Base-by-base conservation (phyloP, 2,888 invertebrate genomes). In the Hymenopus coronatus region DNA sequence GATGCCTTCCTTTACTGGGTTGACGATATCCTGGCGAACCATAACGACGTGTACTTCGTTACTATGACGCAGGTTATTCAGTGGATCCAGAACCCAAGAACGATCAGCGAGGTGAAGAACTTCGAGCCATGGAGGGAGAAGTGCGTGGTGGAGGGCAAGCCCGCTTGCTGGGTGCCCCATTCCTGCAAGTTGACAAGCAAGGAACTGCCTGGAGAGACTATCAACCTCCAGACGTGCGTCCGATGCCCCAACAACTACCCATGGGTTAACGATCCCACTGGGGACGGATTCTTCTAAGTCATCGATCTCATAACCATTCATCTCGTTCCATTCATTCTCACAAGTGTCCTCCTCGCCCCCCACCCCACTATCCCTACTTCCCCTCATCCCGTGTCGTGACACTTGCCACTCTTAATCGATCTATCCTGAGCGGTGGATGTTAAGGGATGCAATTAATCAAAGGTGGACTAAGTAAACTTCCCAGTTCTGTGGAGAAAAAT, bases 21-120 rank as follows among this genome's bases (percentile, higher is more conserved):
- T 92, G 98, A 98, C 93, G 98, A 98, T 94, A 95, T 97, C 90
- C 94, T 97, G 82, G 94, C 95, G 91, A 97, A 96, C 91, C 97
- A 97, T 94, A 97, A 97, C 91, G 98, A 98, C 92, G 98, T 98
- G 15, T 98, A 97, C 94, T 98, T 98, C 93, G 97, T 97, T 27
- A 98, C 98, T 90, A 98, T 98, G 98, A 98, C 98, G n/a, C 97
- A 98, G 93, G 98, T 98, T 12, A 98, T 98, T 91, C 98, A 98
- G 93, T 98, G 98, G 98, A 97, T 98, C 92, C 98, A 98, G 93
- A 98, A 98, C 93, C 98, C 98, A 85, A 95, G 97, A 90, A 98
- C 98, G 25, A 93, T 97, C 91, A 94, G 96, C 89, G 97, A 98
- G 93, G 96, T 97, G 88, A 97, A 98, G 95, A 97, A 96, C 94